A percentile compares a stretch with the other conserved stretches of the same genome.
These are phyloP conservation scores for Sylvilagus bachmani DNA, from an alignment of 2,113 vertebrate genomes.

Conservation along the genomic window DNA sequence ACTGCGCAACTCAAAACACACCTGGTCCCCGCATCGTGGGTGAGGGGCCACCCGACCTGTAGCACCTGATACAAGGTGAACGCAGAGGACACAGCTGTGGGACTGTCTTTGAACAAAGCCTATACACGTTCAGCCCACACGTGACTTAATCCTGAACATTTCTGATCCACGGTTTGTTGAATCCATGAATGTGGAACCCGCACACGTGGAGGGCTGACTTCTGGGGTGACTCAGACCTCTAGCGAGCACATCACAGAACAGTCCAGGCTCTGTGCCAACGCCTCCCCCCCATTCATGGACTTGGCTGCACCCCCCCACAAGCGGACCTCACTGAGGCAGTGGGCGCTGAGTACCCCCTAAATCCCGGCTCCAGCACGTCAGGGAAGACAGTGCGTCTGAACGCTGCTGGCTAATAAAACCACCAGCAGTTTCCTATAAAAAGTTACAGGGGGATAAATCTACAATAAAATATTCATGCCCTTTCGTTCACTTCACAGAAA, in stretches of 20 bases:
- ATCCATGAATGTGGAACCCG: too few species aligned
- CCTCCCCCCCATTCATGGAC: fast-evolving
- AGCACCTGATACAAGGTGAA: too few species aligned
- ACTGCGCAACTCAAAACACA: too few species aligned
- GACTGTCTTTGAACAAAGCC: too few species aligned
- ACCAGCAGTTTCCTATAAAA: constrained; percentile 74
- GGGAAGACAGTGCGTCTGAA: neutral
- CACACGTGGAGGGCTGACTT: neutral
- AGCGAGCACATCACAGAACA: neutral
- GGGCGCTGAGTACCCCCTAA: neutral
- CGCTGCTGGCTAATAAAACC: constrained; percentile 47
- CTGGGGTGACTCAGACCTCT: neutral
- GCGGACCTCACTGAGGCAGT: neutral
- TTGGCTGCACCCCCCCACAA: neutral
- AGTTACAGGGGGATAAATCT: constrained; percentile 69
- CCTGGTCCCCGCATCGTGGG: too few species aligned
- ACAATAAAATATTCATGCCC: constrained; percentile 65
- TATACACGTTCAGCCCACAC: too few species aligned
- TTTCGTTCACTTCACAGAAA: constrained; percentile 71
- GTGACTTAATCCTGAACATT: too few species aligned
- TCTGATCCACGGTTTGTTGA: too few species aligned
- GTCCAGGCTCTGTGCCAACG: neutral
- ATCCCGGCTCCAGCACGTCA: neutral
- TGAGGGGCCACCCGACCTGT: too few species aligned
- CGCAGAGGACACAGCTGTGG: too few species aligned